Base-by-base conservation (phyloP, 2,888 invertebrate species). In the Epinotia nisella region DNA sequence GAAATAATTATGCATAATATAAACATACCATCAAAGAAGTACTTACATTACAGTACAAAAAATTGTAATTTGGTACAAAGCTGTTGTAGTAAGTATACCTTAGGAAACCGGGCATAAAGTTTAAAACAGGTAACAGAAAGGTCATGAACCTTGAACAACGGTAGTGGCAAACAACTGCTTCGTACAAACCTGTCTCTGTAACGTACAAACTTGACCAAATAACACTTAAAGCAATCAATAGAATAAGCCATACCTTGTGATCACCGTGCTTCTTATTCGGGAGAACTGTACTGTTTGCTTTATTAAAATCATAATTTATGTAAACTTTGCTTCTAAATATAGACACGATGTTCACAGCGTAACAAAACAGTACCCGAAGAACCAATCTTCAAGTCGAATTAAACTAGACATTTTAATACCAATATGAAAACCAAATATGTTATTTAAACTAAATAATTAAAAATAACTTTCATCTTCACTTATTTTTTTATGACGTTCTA, bases 391-490 rank as follows among this genome's bases (percentile, higher is more conserved):
- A 79, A 82, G 81, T 77, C 76, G 72, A 76, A 78, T 75, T 78
- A 78, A 78, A 83, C 82, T 75, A 76, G 80, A 82, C 86, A 89
- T 90, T 79, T 76, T 86, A 78, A 76, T 72, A 76, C 64, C 78
- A 77, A 75, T 82, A 76, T 75, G 75, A 75, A 79, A 76, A 78
- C 81, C 79, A 81, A 81, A 78, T 81, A 80, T 82, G 55, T 86
- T 84, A 79, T 82, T 78, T 76, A 78, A 79, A 83, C 75, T 79
- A 82, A 87, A 83, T 85, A 88, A 71, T 84, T 90, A 92, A 85
- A 92, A 92, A 91, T 93, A 92, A 92, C 93, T 92, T 88, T 90
- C 92, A 91, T 91, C 87, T 88, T 87, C 85, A 85, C 87, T 87
- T 81, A 64, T 93, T 91, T 92, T 93, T 92, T 89, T 85, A 84